Evolutionary conservation across 2,888 invertebrate genomes (phyloP).

Genomic region (Glyphotaelius pellucidus): DNA sequence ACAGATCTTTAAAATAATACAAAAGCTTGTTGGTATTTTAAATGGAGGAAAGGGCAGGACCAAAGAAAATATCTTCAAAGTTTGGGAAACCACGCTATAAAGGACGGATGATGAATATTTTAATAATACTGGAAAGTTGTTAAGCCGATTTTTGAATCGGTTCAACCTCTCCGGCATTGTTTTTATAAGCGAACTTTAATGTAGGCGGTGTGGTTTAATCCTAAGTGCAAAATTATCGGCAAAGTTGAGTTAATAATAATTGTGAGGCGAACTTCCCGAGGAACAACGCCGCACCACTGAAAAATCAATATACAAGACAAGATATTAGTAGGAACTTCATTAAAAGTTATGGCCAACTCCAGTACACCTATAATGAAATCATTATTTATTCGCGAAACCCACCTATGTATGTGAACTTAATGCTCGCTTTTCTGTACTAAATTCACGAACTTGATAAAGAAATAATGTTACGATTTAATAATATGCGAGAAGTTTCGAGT

Average conservation of each 20-base stretch:
- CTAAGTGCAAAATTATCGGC: conserved; percentile 56
- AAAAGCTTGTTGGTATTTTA: too few relatives aligned
- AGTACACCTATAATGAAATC: conserved; percentile 20
- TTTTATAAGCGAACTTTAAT: conserved; percentile 57
- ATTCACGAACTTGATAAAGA: neutral
- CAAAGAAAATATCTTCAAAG: neutral
- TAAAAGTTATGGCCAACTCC: conserved; percentile 32
- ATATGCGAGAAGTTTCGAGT: neutral
- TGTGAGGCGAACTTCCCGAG: conserved; percentile 15
- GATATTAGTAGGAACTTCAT: conserved; percentile 23
- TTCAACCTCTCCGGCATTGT: conserved; percentile 46
- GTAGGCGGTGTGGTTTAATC: conserved; percentile 59
- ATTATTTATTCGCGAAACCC: conserved; percentile 9
- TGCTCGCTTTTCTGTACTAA: neutral
- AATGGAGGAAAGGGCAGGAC: too few relatives aligned
- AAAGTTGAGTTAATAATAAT: conserved; percentile 58
- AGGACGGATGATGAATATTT: conserved; percentile 36
- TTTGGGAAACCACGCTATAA: neutral
- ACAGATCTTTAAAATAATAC: too few relatives aligned
- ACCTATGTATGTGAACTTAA: neutral
- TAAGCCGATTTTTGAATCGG: conserved; percentile 63
- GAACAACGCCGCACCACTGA: conserved; percentile 4
- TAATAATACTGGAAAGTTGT: conserved; percentile 49
- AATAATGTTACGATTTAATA: neutral
- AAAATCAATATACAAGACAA: conserved; percentile 30